These are phyloP conservation scores for Heteropelma amictum DNA, from an alignment of 2,888 invertebrate genomes.

Conservation along the genomic window DNA sequence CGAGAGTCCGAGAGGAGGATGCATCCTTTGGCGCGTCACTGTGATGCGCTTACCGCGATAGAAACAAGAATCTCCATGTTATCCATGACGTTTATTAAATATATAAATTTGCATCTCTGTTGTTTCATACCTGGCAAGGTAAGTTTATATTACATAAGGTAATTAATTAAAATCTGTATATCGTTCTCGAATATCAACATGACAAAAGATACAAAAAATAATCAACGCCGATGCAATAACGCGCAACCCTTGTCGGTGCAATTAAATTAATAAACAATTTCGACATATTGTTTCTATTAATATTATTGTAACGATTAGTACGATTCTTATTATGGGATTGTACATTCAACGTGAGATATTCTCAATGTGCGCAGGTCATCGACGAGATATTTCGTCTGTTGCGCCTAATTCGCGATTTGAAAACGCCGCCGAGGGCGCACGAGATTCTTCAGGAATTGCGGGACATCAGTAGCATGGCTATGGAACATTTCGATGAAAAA, in stretches of 20 bases:
- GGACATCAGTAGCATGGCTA: conserved; percentile 96
- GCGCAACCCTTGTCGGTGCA: too few species aligned
- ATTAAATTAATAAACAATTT: too few species aligned
- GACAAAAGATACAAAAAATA: too few species aligned
- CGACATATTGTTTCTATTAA: too few species aligned
- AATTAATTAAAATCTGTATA: too few species aligned
- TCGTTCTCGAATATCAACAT: too few species aligned
- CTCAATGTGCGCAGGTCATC: conserved; percentile 85
- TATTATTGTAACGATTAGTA: too few species aligned
- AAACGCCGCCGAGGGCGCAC: conserved; percentile 86
- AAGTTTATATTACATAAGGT: conserved; percentile 65
- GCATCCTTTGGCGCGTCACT: conserved; percentile 92
- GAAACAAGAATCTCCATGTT: conserved; percentile 95
- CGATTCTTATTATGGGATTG: neutral
- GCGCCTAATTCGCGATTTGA: conserved; percentile 83
- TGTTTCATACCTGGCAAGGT: conserved; percentile 97
- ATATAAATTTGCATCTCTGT: conserved; percentile 89
- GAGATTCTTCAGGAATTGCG: conserved; percentile 92
- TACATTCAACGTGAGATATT: neutral
- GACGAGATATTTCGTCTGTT: conserved; percentile 92
- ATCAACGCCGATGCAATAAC: too few species aligned
- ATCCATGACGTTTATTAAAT: conserved; percentile 94
- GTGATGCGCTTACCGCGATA: conserved; percentile 92
- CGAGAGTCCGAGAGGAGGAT: conserved; percentile 93
- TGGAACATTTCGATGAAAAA: conserved; percentile 96